These are phyloP conservation scores for Onychomys torridus DNA, from an alignment of 2,797 vertebrate species.

Conservation along the genomic window DNA sequence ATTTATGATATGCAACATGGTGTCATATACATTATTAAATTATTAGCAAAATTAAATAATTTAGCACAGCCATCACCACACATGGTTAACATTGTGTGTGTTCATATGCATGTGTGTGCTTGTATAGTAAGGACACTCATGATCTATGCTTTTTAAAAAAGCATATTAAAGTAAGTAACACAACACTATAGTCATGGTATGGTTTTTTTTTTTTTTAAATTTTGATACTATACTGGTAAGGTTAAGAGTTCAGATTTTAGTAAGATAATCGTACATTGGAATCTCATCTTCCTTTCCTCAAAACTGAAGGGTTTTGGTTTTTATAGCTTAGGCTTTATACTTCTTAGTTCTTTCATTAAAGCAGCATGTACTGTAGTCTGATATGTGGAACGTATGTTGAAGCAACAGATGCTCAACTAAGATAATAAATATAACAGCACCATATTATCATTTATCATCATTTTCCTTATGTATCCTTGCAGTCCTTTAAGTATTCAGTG, in stretches of 20 bases:
- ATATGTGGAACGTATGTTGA: not conserved
- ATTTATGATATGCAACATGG: not conserved
- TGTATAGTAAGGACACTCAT: not conserved
- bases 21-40: not conserved
- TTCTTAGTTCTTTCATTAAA: not conserved
- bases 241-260: not conserved
- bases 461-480: not conserved
- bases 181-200: not conserved
- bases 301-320: not conserved
- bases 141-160: not conserved
- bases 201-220: not conserved
- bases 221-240: not conserved
- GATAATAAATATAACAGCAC: not conserved
- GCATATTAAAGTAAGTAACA: not conserved
- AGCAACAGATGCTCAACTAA: not conserved
- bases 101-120: not conserved
- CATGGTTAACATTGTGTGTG: not conserved
- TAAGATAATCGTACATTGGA: not conserved
- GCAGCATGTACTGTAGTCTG: not conserved
- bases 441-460: not conserved
- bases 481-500: not conserved
- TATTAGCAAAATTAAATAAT: not conserved
- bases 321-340: not conserved
- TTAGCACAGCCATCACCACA: not conserved
- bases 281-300: not conserved